Evolutionary conservation across 2,888 invertebrate species (phyloP).

Genomic region (Euclidia mi): DNA sequence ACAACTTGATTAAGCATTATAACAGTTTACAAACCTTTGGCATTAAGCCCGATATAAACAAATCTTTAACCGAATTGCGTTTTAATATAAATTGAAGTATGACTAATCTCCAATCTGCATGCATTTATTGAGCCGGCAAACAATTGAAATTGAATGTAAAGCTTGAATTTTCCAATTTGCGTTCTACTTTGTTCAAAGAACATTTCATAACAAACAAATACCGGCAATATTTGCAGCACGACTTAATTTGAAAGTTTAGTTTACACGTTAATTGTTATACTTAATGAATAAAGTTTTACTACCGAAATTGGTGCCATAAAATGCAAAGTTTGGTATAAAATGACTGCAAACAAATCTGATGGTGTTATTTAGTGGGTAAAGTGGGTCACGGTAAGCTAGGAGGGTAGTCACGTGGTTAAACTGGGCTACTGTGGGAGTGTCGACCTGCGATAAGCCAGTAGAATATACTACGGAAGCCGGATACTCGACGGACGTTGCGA

Average conservation of each 20-base stretch:
- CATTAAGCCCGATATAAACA: slow-evolving; percentile 3
- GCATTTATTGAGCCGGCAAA: slow-evolving; percentile 2
- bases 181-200: slow-evolving; percentile 37
- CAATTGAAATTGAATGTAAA: slow-evolving; percentile 9
- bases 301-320: slow-evolving; percentile 54
- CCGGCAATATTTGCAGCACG: slow-evolving; percentile 38
- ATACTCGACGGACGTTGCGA: slow-evolving; percentile 66
- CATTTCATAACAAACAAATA: slow-evolving; percentile 30
- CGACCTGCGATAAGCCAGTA: slow-evolving; percentile 74
- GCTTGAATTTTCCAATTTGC: slow-evolving; percentile 14
- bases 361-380: slow-evolving; percentile 57
- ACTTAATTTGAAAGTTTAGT: slow-evolving; percentile 40
- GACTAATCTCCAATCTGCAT: slow-evolving; percentile 14
- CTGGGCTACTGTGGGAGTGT: slow-evolving; percentile 53
- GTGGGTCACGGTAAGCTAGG: slow-evolving; percentile 79
- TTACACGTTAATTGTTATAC: slow-evolving; percentile 73
- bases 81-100: slow-evolving; percentile 9
- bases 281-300: slow-evolving; percentile 75
- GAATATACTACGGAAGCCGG: slow-evolving; percentile 79
- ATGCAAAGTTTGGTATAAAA: slow-evolving; percentile 70
- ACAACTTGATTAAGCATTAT: background rate
- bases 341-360: slow-evolving; percentile 71
- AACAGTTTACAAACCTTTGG: background rate
- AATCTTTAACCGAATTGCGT: slow-evolving; percentile 5
- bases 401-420: slow-evolving; percentile 42